Conservation (phyloP, 2,888 invertebrate species). For the Drosophila meridionalis region DNA sequence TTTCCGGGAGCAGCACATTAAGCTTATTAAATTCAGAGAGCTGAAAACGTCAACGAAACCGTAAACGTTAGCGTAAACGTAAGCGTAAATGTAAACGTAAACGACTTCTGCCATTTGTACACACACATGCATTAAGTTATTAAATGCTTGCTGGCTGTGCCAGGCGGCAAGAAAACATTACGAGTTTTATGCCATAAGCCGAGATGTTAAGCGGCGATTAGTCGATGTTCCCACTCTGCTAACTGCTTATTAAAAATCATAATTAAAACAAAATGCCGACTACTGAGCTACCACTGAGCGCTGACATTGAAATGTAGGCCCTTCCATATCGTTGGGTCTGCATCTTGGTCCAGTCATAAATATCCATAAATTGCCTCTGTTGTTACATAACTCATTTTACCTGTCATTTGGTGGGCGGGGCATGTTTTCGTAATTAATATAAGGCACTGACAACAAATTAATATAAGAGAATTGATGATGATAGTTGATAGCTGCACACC, state of each 20-base stretch:
- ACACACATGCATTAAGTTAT: slow-evolving; percentile 76
- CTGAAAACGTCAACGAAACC: slow-evolving; percentile 31
- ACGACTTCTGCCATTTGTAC: slow-evolving; percentile 59
- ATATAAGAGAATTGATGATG: slow-evolving; percentile 52
- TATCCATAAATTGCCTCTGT: slow-evolving; percentile 66
- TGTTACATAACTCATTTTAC: slow-evolving; percentile 72
- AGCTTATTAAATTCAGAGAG: slow-evolving; percentile 76
- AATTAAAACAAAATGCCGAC: slow-evolving; percentile 58
- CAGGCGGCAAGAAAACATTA: slow-evolving; percentile 21
- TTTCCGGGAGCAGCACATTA: slow-evolving; percentile 67
- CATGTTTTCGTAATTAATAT: slow-evolving; percentile 60
- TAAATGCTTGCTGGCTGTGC: slow-evolving; percentile 55
- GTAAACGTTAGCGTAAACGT: slow-evolving; percentile 21
- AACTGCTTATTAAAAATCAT: slow-evolving; percentile 75
- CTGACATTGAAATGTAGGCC: slow-evolving; percentile 18
- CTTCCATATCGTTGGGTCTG: slow-evolving; percentile 20
- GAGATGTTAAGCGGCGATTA: slow-evolving; percentile 71
- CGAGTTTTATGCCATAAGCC: slow-evolving; percentile 54
- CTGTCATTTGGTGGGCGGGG: slow-evolving; percentile 52
- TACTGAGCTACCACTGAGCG: not conserved
- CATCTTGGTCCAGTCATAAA: slow-evolving; percentile 63
- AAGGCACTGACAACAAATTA: slow-evolving; percentile 68
- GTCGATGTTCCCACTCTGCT: slow-evolving; percentile 57
- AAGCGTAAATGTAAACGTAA: slow-evolving; percentile 29
- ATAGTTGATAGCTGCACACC: slow-evolving; percentile 46